Evolutionary conservation across 2,888 invertebrate species (phyloP), one percentile per base, ranked within the genome.

Genomic region (Anodontia alba): DNA sequence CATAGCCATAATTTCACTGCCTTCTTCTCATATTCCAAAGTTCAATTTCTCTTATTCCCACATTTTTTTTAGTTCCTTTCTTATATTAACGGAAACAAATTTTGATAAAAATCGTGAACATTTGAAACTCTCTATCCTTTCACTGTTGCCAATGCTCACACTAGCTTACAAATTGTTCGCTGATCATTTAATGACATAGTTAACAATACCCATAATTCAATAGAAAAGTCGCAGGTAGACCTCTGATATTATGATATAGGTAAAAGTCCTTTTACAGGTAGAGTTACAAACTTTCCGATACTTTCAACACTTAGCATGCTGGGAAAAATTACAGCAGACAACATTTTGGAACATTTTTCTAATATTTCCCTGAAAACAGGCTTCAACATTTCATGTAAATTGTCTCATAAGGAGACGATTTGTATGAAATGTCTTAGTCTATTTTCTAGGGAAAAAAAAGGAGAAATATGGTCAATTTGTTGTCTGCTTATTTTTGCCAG

Each of bases 161-260:
- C n/a, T 62, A 33, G 33, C 33, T 62, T 33, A 62, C 62, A 62
- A 62, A 33, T 62, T 20, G 62, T 33, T 57, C 62, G 33, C 62
- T 29, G 62, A 62, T 62, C 62, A 33, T 62, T 62, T n/a, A 10
- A 57, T 57, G 23, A 57, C 15, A 57, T 26, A 26, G 33, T 75
- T 80, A 75, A 71, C 73, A 80, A 81, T 78, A 78, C 46, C 73
- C 74, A 70, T 49, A 70, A 73, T 36, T 77, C 66, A 67, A 70
- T 69, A 69, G 42, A 62, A 62, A 62, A 26, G 26, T 57, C 57
- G 29, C 57, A 7, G 7, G 20, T 57, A 57, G 57, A 33, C 31
- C 26, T 5, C 17, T 17, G 33, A 33, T 33, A 20, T 62, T 33
- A 33, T 12, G 33, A 62, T 62, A 62, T 17, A 33, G 62, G 62